Evolutionary conservation across 2,797 vertebrate genomes (phyloP).

Genomic region (Dendrocincla fuliginosa): DNA sequence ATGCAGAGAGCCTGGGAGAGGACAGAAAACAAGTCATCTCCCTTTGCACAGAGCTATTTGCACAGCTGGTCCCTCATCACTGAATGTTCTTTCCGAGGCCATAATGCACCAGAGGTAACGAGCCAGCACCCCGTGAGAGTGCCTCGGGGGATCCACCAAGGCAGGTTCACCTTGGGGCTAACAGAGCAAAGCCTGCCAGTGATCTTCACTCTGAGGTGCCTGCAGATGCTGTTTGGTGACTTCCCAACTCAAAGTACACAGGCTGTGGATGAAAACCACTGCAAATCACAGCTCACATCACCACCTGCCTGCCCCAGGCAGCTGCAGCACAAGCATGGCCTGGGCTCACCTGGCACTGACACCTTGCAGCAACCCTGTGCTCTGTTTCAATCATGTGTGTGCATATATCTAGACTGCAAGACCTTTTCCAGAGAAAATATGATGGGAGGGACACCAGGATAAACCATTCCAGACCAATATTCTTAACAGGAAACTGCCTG

Average conservation of each 20-base stretch:
- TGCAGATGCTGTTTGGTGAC: neutral
- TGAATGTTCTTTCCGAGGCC: neutral
- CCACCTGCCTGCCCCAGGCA: neutral
- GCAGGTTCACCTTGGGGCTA: neutral
- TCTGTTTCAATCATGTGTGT: fast-evolving
- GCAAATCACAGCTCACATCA: neutral
- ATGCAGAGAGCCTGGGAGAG: neutral
- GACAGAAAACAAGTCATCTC: neutral
- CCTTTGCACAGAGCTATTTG: neutral
- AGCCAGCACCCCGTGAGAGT: neutral
- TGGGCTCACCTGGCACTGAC: neutral
- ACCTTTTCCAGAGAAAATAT: neutral
- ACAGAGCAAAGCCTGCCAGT: neutral
- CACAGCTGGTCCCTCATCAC: conserved; percentile 3
- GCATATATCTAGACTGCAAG: neutral
- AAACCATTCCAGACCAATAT: neutral
- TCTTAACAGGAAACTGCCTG: neutral
- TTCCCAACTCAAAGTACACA: neutral
- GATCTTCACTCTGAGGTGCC: neutral
- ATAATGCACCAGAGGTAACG: neutral
- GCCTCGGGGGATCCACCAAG: neutral
- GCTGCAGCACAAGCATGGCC: neutral
- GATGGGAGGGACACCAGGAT: neutral
- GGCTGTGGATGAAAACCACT: neutral
- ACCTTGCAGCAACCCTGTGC: neutral